Base-by-base conservation (phyloP, 2,113 vertebrate species). In the Halcyon senegalensis region DNA sequence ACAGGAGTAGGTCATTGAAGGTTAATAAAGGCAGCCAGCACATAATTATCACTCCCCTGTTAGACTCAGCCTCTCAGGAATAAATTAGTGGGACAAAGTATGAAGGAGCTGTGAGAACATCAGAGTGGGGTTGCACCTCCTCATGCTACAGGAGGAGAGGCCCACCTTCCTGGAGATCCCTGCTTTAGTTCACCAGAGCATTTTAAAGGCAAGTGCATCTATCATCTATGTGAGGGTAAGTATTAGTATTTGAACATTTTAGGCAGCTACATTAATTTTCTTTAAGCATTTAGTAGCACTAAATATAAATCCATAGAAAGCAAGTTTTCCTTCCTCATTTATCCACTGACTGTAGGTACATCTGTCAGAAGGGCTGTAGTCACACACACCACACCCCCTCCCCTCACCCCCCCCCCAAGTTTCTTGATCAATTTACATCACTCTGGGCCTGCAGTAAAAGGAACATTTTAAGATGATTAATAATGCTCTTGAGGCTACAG, bases 21-120 rank as follows among this genome's bases (percentile, higher is more conserved):
- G 93, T 96, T 96, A 91, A 91, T 87, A 94, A 96, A 94, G 74
- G 62, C 77, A 84, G 77, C 39, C 87, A 82, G 81, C 87, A 68
- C 35, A 5, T 89, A 87, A 95, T 95, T 95, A 93, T 87, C 87
- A 48, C 69, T 75, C 56, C 46, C 51, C 44, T 35, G 48, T 89
- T 89, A 87, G 69, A 43, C 27, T 91, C 48, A 60, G 58, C 56
- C 87, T 91, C 87, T 68, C 89, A 72, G 84, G 93, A 93, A 90
- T 90, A 89, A 86, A 93, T 94, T 39, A 95, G 39, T 89, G 48
- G 39, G 48, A 93, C 56, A 64, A 85, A 84, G 41, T 35, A 81
- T 0, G 6, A 17, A 63, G 43, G 13, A 78, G 7, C 44, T 64
- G 46, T 59, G 56, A 87, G 60, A 75, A 67, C 48, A 84, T 77